phyloP scores from a whole-genome alignment of 2,797 vertebrate genomes.

The Catharus ustulatus region DNA sequence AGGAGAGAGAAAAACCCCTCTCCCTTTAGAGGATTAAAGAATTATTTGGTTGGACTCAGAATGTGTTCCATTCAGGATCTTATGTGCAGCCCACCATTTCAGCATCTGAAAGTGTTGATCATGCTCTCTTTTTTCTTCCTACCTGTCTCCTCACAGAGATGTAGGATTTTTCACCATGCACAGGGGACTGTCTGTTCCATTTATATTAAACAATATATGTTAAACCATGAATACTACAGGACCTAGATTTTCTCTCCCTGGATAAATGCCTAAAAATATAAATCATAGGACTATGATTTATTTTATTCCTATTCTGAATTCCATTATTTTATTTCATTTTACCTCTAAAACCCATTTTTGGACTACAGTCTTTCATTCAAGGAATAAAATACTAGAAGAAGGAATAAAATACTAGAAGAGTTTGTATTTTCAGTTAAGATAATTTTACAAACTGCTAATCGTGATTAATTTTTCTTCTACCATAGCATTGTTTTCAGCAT shows the following conservation, averaged over 20 bases:
- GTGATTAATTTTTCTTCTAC: background rate
- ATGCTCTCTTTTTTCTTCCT: background rate
- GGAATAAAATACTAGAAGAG: background rate
- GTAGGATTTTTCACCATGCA: background rate
- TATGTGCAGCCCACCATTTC: background rate
- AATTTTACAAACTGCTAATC: background rate
- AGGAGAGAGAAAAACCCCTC: background rate
- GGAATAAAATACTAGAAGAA: background rate
- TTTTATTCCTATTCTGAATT: background rate
- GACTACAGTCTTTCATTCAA: background rate
- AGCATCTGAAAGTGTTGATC: background rate
- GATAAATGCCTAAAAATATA: background rate
- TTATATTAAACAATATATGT: constrained; percentile 37
- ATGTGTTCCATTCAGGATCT: background rate
- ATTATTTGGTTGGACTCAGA: background rate
- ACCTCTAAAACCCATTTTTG: background rate
- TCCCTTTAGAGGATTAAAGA: constrained; percentile 11
- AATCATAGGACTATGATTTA: background rate
- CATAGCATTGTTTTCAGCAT: background rate
- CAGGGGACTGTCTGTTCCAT: background rate
- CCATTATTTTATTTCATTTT: background rate
- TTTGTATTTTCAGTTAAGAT: background rate
- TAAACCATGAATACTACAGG: background rate
- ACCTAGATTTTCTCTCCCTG: constrained; percentile 16
- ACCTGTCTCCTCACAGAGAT: background rate